These are phyloP conservation scores for Chymomyza amoena DNA, from an alignment of 2,888 invertebrate genomes.

Conservation along the genomic window DNA sequence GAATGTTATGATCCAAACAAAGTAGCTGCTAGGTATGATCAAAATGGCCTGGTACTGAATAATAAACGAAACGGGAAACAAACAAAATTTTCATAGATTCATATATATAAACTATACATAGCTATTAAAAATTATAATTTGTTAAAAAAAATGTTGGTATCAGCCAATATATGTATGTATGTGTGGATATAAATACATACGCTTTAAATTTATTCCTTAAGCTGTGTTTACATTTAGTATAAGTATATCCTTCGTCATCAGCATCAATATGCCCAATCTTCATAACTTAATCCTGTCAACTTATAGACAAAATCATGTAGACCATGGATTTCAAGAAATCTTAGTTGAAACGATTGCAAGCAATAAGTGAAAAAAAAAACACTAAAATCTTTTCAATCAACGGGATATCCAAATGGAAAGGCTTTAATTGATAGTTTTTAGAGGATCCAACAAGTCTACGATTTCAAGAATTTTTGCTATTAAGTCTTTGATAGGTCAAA, in stretches of 20 bases:
- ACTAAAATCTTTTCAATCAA: not conserved
- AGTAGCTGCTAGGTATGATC: not conserved
- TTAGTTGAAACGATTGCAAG: not conserved
- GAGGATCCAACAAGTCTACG: not conserved
- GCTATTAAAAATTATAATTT: slow-evolving; percentile 37
- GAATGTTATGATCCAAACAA: not conserved
- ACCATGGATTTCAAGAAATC: not conserved
- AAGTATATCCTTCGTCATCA: slow-evolving; percentile 36
- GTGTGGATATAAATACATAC: not conserved
- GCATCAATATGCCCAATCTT: not conserved
- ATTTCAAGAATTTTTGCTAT: slow-evolving; percentile 38
- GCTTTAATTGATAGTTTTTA: not conserved
- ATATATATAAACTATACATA: not conserved
- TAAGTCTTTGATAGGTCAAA: slow-evolving; percentile 63
- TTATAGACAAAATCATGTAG: not conserved
- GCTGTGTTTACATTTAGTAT: slow-evolving; percentile 10
- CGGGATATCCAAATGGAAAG: not conserved
- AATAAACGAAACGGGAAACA: not conserved
- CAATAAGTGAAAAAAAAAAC: not conserved
- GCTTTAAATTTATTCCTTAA: not conserved
- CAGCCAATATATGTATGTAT: slow-evolving; percentile 32
- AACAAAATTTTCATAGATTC: not conserved
- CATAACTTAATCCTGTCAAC: slow-evolving; percentile 9
- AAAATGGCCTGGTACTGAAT: not conserved
- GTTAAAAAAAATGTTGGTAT: slow-evolving; percentile 44